Evolutionary conservation across 2,797 vertebrate genomes (phyloP).

Genomic region (Heliangelus exortis): DNA sequence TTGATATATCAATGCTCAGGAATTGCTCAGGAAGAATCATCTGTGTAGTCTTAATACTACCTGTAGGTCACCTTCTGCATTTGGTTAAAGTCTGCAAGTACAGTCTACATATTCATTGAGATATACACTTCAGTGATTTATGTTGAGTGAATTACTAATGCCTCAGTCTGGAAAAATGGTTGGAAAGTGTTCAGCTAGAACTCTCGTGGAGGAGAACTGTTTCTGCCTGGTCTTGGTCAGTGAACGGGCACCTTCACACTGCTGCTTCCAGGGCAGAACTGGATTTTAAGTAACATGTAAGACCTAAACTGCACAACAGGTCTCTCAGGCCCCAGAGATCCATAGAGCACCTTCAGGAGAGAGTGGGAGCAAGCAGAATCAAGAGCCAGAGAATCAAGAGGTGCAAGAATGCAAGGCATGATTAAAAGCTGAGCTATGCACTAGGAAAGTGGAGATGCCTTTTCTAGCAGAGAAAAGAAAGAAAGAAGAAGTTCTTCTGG

Average conservation of each 20-base stretch:
- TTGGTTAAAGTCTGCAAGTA: neutral
- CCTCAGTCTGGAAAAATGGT: neutral
- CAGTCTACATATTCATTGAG: neutral
- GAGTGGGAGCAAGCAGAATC: neutral
- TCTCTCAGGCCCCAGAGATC: neutral
- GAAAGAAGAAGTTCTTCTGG: too few species aligned
- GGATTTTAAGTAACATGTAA: neutral
- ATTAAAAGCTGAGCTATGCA: neutral
- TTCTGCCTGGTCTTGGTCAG: neutral
- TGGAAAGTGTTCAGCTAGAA: neutral
- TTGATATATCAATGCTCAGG: neutral
- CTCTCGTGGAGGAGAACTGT: neutral
- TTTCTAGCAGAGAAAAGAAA: neutral
- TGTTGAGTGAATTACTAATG: neutral
- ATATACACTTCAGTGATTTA: neutral
- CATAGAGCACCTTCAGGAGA: neutral
- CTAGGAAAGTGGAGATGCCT: neutral
- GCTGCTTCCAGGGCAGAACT: neutral
- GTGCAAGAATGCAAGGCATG: neutral
- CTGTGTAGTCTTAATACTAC: neutral
- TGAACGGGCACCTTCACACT: neutral
- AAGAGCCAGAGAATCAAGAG: neutral
- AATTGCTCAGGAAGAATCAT: neutral
- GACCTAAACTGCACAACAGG: neutral
- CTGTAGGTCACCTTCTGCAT: neutral